Base-by-base conservation (phyloP, 2,797 vertebrate species). In the Hydrocynus forskahlii region DNA sequence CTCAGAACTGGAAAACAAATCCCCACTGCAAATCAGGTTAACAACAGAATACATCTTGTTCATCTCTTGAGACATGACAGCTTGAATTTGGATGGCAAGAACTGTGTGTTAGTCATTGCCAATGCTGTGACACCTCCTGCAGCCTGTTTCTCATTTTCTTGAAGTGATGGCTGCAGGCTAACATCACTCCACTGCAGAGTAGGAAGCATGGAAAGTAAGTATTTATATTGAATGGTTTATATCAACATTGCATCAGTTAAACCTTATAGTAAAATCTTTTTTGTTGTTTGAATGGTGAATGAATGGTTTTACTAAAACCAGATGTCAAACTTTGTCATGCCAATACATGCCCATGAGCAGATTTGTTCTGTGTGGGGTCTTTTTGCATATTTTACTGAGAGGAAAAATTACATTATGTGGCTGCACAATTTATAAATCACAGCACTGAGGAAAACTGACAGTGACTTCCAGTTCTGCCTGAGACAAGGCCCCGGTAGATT, bases 401-500 rank as follows among this genome's bases (percentile, higher is more conserved):
- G 76, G 83, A 85, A 35, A 84, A 79, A 68, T 16, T 62, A 83
- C 81, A 82, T 71, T 67, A 79, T 40, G 72, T 57, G 80, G 74
- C 81, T 59, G 69, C 77, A 83, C 79, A 80, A 86, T 88, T 81
- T 84, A 71, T 87, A 82, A 90, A 87, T 90, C 87, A 87, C 79
- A 87, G 85, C 76, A 74, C 73, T 75, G 72, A 84, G 75, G 79
- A 81, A 85, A 74, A 84, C 81, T 84, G 89, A 87, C 89, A 84
- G 85, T 87, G 87, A 89, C 89, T 92, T 92, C 84, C 87, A 92
- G 89, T 93, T 89, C 90, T 87, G 86, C 83, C 81, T 29, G 74
- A 86, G 87, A 87, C 83, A 73, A 85, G 87, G 83, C 85, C 80
- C 86, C 85, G 80, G 85, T 88, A 88, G 89, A 91, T 91, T 86